Percentiles rank a stretch among this genome's conserved stretches.
Evolutionary conservation across 2,797 vertebrate genomes (phyloP).

Genomic region (Meriones psammophilus): DNA sequence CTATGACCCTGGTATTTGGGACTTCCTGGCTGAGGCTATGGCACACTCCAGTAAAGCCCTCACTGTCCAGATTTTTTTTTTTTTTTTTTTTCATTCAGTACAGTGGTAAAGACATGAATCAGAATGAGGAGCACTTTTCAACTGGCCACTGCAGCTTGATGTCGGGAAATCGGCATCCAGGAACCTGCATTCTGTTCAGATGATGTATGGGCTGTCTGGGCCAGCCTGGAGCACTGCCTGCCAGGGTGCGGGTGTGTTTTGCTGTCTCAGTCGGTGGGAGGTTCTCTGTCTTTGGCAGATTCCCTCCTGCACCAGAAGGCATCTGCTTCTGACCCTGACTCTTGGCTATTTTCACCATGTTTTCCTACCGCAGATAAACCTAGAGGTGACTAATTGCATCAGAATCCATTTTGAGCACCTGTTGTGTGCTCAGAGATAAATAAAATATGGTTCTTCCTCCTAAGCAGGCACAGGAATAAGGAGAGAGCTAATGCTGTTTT

Average conservation of each 20-base stretch:
- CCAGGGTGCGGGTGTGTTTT: not conserved
- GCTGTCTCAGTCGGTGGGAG: not conserved
- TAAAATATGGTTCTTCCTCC: not conserved
- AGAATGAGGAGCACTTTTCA: not conserved
- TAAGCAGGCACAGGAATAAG: not conserved
- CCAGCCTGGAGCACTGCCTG: not conserved
- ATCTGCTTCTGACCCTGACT: not conserved
- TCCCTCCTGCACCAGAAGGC: not conserved
- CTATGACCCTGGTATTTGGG: not conserved
- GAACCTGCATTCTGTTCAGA: not conserved
- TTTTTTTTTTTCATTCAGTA: slow-evolving; percentile 11
- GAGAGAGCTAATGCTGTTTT: not conserved
- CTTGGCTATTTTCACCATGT: not conserved
- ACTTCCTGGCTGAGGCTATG: not conserved
- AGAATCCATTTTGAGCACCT: not conserved
- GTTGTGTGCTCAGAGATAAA: not conserved
- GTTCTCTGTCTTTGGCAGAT: not conserved
- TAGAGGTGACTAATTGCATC: not conserved
- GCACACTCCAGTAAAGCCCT: not conserved
- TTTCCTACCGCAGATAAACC: not conserved
- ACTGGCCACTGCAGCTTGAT: not conserved
- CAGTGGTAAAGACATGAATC: not conserved
- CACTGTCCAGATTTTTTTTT: not conserved
- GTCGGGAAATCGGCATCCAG: not conserved
- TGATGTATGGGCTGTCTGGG: not conserved